phyloP scores from a whole-genome alignment of 2,888 invertebrate species.

The Lepeophtheirus nordmannii region DNA sequence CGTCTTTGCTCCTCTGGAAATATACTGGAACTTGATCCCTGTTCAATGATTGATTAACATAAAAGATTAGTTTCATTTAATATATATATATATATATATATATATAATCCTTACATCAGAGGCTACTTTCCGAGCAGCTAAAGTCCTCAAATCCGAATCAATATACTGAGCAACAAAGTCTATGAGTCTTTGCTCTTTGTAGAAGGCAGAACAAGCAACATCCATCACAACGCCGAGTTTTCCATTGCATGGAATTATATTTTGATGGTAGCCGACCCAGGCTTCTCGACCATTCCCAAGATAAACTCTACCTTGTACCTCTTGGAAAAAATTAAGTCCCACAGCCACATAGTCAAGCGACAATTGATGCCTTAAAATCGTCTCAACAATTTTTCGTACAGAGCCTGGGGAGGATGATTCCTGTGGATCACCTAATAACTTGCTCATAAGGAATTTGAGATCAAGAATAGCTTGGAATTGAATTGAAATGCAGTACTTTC shows the following conservation, averaged over 20 bases:
- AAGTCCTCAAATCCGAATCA: not conserved
- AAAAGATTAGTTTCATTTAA: not conserved
- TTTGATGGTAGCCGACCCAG: slow-evolving; percentile 1
- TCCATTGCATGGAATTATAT: not conserved
- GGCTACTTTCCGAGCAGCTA: not conserved
- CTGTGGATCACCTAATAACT: not conserved
- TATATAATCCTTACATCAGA: not conserved
- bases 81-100: not conserved
- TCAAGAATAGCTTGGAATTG: not conserved
- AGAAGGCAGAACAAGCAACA: not conserved
- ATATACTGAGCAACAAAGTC: slow-evolving; percentile 1
- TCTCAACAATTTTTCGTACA: not conserved
- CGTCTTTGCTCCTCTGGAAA: not conserved
- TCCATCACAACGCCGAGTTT: not conserved
- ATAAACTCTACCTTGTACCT: not conserved
- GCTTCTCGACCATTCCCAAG: slow-evolving; percentile 3
- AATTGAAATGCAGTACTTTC: not conserved
- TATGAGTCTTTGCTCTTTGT: not conserved
- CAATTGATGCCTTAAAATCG: not conserved
- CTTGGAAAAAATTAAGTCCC: not conserved
- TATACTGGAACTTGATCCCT: not conserved
- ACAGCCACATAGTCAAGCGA: not conserved
- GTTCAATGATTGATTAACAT: no score
- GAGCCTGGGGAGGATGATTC: not conserved
- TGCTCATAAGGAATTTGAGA: not conserved